A percentile compares a stretch with the other conserved stretches of the same genome.
Evolutionary conservation across 1,140 invertebrate genomes (phyloP).

Genomic region (Conus ventricosus): DNA sequence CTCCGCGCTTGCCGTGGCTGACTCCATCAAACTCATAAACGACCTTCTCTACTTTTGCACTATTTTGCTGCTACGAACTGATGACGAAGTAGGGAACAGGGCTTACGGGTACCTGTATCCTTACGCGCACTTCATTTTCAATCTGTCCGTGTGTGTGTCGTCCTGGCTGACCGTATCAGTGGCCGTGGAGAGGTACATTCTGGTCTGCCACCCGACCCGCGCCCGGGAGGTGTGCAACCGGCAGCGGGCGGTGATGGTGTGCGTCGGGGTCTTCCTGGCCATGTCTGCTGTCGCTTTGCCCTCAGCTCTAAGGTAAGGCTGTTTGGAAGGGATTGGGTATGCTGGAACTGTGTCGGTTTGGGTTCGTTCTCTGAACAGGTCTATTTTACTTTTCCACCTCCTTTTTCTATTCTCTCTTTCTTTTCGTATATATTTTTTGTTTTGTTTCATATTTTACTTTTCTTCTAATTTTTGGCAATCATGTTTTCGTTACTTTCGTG

Average conservation of each 20-base stretch:
- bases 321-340: background rate
- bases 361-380: too few species aligned
- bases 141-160: constrained; percentile 73
- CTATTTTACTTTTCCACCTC: too few species aligned
- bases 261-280: constrained; percentile 56
- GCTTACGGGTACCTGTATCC: constrained; percentile 67
- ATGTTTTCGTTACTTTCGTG: too few species aligned
- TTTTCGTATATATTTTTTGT: too few species aligned
- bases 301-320: constrained; percentile 51
- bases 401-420: too few species aligned
- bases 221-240: constrained; percentile 82
- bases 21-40: constrained; percentile 83
- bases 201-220: constrained; percentile 92
- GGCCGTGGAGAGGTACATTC: constrained; percentile 95
- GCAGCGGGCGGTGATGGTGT: constrained; percentile 54
- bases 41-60: constrained; percentile 82
- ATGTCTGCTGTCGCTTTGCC: constrained; percentile 65
- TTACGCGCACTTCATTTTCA: constrained; percentile 73
- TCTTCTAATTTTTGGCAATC: too few species aligned
- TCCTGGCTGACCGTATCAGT: constrained; percentile 96
- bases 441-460: too few species aligned
- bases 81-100: constrained; percentile 54
- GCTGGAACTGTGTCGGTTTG: background rate
- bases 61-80: constrained; percentile 75
- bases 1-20: constrained; percentile 84